Evolutionary conservation across 92 coral and sea anemone species (phyloP), one percentile per base, ranked within the genome.

Genomic region (Porites lobata): DNA sequence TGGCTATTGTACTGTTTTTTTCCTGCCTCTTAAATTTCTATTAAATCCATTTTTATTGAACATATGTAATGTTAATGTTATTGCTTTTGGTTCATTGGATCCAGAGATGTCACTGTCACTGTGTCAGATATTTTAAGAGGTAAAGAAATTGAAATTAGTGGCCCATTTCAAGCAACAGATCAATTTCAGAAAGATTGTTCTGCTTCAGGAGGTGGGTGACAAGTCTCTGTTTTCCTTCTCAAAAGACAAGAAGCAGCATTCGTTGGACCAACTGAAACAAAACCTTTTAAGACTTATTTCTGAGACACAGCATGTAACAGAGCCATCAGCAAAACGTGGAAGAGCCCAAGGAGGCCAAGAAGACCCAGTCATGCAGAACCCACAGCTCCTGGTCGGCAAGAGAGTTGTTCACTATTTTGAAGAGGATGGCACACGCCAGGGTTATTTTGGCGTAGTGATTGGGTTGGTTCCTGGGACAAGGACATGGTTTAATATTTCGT

Each of bases 351-450:
- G 65, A 57, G 74, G 73, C 73, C 79, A 79, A 72, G 83, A 53
- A 59, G 54, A 78, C 70, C 90, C 86, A 79, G 74, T 80, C 54
- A 71, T 88, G 50, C 75, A 62, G 19, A 86, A 15, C 43, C 82
- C 88, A 22, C 74, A 88, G 24, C 88, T 81, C 62, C 87, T 88
- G 69, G 72, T 88, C 38, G 87, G 91, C 38, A 88, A 88, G 71
- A 82, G 66, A 76, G 87, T 88, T 70, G 47, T 76, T 61, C 91
- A 88, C 78, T 81, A 81, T 57, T 88, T 78, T 88, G 68, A 69
- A 57, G 91, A 72, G 47, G 91, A 88, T 83, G 81, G 87, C 19
- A 58, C 87, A 24, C 79, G 79, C 79, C 53, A 59, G 56, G 87
- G 87, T 19, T 83, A 64, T 58, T 20, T 15, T 64, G 84, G 63